These are phyloP conservation scores for Neodontobutis hainanensis DNA, from an alignment of 2,113 vertebrate genomes.

Conservation along the genomic window DNA sequence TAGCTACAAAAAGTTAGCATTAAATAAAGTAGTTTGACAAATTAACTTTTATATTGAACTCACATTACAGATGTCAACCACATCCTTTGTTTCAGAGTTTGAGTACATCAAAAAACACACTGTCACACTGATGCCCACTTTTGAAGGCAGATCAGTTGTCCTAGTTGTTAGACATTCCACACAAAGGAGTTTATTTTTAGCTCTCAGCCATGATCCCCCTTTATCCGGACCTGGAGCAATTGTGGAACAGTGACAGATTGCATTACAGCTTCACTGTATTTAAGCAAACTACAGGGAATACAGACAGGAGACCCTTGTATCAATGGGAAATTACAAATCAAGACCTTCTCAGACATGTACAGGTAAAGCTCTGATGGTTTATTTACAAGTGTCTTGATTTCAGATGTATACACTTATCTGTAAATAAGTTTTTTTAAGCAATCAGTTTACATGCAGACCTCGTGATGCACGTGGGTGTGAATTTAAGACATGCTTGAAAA, in stretches of 20 bases:
- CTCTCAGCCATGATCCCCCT: constrained; percentile 76
- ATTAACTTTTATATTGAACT: neutral
- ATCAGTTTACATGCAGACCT: too few relatives aligned
- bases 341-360: constrained; percentile 95
- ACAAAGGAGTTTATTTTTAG: constrained; percentile 91
- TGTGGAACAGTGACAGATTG: constrained; percentile 77
- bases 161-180: constrained; percentile 86
- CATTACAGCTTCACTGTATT: constrained; percentile 66
- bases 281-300: constrained; percentile 56
- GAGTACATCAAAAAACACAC: constrained; percentile 5
- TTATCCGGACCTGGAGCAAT: constrained; percentile 78
- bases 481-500: neutral
- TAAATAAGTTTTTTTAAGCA: neutral
- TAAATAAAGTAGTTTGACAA: neutral
- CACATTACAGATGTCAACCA: neutral
- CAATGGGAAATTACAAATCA: constrained; percentile 98
- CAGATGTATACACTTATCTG: neutral
- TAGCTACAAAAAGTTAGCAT: too few relatives aligned
- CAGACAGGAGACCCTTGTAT: constrained; percentile 45
- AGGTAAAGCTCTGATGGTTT: constrained; percentile 79
- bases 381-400: neutral
- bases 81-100: too few relatives aligned
- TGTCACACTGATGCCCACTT: constrained; percentile 7
- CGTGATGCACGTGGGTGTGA: too few relatives aligned
- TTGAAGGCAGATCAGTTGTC: constrained; percentile 71